Evolutionary conservation across 2,797 vertebrate genomes (phyloP).

Genomic region (Melanotaenia boesemani): DNA sequence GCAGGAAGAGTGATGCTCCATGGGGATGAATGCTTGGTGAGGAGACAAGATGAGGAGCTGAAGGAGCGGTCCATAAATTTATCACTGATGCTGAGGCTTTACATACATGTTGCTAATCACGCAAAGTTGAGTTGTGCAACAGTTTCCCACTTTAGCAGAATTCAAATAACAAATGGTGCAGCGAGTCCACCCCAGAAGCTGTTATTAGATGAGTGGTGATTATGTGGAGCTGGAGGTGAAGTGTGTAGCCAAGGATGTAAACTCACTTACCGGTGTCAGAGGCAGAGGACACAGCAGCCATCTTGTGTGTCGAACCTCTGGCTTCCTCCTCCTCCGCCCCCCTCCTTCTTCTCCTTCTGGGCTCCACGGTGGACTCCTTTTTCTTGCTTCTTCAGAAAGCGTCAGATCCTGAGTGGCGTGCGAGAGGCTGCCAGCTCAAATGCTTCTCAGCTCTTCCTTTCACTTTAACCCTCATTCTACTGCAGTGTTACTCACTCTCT

Average conservation of each 20-base stretch:
- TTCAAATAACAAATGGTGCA: slow-evolving; percentile 1
- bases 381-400: slow-evolving; percentile 65
- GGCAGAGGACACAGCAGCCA: slow-evolving; percentile 85
- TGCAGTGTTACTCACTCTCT: slow-evolving; percentile 65
- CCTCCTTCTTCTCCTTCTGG: slow-evolving; percentile 78
- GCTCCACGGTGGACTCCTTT: slow-evolving; percentile 72
- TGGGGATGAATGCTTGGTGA: not conserved
- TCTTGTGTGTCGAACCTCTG: slow-evolving; percentile 84
- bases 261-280: slow-evolving; percentile 80
- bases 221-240: slow-evolving; percentile 18
- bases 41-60: slow-evolving; percentile 6
- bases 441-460: slow-evolving; percentile 63
- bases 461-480: slow-evolving; percentile 72
- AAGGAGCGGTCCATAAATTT: slow-evolving; percentile 41
- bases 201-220: slow-evolving; percentile 13
- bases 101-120: slow-evolving; percentile 53
- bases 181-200: slow-evolving; percentile 1
- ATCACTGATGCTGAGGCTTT: slow-evolving; percentile 37
- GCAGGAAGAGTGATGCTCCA: not conserved
- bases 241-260: slow-evolving; percentile 46
- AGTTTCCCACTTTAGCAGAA: slow-evolving; percentile 31
- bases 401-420: slow-evolving; percentile 41
- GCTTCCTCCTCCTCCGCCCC: slow-evolving; percentile 77
- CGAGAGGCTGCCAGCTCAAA: slow-evolving; percentile 56
- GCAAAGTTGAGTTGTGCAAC: slow-evolving; percentile 65